Evolutionary conservation across 1,140 invertebrate species (phyloP).

Genomic region (Carposina sasakii): DNA sequence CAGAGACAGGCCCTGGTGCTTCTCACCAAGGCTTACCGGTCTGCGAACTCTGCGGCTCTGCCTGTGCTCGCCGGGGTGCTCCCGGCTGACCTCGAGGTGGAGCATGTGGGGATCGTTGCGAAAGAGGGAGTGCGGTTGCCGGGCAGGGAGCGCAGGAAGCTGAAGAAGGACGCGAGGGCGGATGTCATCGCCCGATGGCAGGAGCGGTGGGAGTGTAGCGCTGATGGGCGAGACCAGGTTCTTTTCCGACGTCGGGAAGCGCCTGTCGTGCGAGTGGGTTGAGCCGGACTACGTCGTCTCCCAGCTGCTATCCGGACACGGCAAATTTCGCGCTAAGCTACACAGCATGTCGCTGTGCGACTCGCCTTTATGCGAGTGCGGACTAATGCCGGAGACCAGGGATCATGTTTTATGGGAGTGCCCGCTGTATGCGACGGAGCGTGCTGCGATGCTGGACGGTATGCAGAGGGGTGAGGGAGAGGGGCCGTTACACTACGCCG

Average conservation of each 20-base stretch:
- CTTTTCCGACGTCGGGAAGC: background rate
- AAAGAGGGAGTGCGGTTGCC: background rate
- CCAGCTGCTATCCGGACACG: slow-evolving; percentile 6
- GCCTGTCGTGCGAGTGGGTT: background rate
- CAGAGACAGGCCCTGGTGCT: slow-evolving; percentile 23
- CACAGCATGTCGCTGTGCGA: background rate
- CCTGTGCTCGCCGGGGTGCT: slow-evolving; percentile 24
- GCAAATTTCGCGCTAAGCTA: background rate
- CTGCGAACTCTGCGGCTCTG: slow-evolving; percentile 22
- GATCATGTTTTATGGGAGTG: slow-evolving; percentile 8
- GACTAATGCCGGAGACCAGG: background rate
- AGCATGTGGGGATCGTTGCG: background rate
- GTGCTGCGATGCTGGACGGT: background rate
- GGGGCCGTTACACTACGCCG: background rate
- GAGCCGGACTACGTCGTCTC: slow-evolving; percentile 4
- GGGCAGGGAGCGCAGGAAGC: background rate
- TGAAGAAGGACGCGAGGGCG: background rate
- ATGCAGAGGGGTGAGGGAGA: background rate
- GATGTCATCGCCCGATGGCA: slow-evolving; percentile 10
- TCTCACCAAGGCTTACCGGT: slow-evolving; percentile 27
- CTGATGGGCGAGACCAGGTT: background rate
- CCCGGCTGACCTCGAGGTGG: slow-evolving; percentile 21
- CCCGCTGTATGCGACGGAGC: background rate
- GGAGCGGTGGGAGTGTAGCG: slow-evolving; percentile 4
- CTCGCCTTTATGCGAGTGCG: slow-evolving; percentile 6